Evolutionary conservation across 2,888 invertebrate genomes (phyloP), one percentile per base, ranked within the genome.

Genomic region (Drosophila mulleri): DNA sequence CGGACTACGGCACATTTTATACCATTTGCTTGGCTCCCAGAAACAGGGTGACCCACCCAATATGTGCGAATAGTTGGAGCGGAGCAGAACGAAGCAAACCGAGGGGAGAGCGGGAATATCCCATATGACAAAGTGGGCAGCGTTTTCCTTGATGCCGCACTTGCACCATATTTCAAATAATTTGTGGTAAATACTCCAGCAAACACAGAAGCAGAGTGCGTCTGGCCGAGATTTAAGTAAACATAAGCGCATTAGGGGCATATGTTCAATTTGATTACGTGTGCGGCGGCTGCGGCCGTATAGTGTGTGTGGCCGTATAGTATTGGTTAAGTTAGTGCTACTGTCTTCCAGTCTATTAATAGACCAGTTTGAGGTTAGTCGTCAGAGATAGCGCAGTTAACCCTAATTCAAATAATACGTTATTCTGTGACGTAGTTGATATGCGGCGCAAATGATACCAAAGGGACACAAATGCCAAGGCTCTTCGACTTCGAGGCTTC

Each of bases 141-240:
- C 69, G 86, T 76, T 73, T 73, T 71, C 67, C 83, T 67, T 75
- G 71, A 81, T 78, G 78, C 81, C 72, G 71, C 82, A 87, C 84
- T 87, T 77, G 80, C 77, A 75, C 87, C 83, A 86, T 88, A 83
- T 88, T 83, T 83, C 78, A 74, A 68, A 86, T 66, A 80, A 86
- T 88, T 86, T 88, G 89, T 86, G 83, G 89, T 83, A 83, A 83
- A 88, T 72, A 86, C 83, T 77, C 67, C 58, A 56, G 48, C 89
- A 88, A 83, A 88, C 87, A 83, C 87, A 83, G 70, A 67, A 48
- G 47, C 29, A 23, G 41, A 61, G 75, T 80, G 83, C 48, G 65
- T 68, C 71, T 35, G 71, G 63, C 67, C 61, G 72, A 75, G 86
- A 80, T 80, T 86, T 74, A 37, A 77, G 83, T 56, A 79, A 88